Evolutionary conservation across 2,113 vertebrate species (phyloP), one percentile per base, ranked within the genome.

Genomic region (Elgaria multicarinata): DNA sequence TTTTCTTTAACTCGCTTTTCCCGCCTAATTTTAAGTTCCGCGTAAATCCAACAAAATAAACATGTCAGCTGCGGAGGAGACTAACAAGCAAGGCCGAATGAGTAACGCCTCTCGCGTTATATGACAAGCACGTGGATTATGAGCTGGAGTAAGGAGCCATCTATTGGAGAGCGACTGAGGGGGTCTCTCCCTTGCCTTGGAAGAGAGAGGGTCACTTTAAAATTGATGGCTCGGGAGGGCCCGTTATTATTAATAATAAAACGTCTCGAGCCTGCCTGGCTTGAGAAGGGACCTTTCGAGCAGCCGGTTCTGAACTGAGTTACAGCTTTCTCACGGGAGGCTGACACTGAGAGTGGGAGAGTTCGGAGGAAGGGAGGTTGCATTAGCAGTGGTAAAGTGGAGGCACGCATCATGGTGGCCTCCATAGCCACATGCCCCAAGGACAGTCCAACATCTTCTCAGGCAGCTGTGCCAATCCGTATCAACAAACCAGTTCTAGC

Each of bases 1-100:
- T 87, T 76, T 22, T 22, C 42, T 39, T 85, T 74, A 24, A 55
- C 69, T 81, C 64, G 12, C 64, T 46, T 92, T 93, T 39, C 75
- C 93, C 92, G 91, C 91, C 92, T 91, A 74, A 75, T 93, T 94
- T 93, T 85, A 86, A 86, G 87, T 88, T 81, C 92, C 50, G 74
- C 20, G 6, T 82, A 90, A 93, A 92, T 69, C 92, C 83, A 90
- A 55, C 82, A 33, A 87, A 92, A 93, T 82, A 93, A 94, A 90
- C 72, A n/a, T 14, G 80, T 87, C 93, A 94, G 66, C 79, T 53
- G 58, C 58, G 3, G 12, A 77, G 90, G 91, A 90, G 87, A 89
- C 86, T 89, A 92, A 93, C 82, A 18, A 78, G 88, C 87, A 76
- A 12, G 0, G 33, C 53, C 1, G 39, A 2, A 33, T 83, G 62